Percentiles rank a stretch among this genome's conserved stretches.
These are phyloP conservation scores for Cepaea nemoralis DNA, from an alignment of 1,140 invertebrate species.

Conservation along the genomic window DNA sequence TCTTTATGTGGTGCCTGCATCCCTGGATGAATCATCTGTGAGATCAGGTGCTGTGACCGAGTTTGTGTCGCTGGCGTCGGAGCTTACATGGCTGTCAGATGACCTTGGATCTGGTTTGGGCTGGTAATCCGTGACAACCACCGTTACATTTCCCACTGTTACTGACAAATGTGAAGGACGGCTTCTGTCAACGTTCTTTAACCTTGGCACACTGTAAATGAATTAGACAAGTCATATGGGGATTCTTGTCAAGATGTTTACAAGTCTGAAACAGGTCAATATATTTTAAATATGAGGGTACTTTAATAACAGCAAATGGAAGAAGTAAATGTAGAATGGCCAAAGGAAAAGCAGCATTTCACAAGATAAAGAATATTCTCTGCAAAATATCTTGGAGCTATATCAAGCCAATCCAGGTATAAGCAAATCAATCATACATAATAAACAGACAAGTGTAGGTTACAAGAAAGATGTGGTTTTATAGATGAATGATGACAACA, in stretches of 20 bases:
- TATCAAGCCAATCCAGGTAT: too few relatives aligned
- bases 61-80: conserved; percentile 59
- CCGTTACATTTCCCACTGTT: conserved; percentile 95
- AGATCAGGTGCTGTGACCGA: conserved; percentile 44
- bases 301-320: too few relatives aligned
- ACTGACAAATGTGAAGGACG: conserved; percentile 91
- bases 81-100: conserved; percentile 55
- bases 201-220: conserved; percentile 76
- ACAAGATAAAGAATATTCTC: too few relatives aligned
- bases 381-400: too few relatives aligned
- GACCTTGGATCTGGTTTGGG: conserved; percentile 77
- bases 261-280: too few relatives aligned
- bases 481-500: too few relatives aligned
- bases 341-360: too few relatives aligned
- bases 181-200: conserved; percentile 91
- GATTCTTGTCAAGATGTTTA: background rate
- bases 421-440: too few relatives aligned
- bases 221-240: conserved; percentile 1
- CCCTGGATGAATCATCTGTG: conserved; percentile 36
- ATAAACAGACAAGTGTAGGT: too few relatives aligned
- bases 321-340: too few relatives aligned
- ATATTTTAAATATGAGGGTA: too few relatives aligned
- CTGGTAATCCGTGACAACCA: conserved; percentile 96
- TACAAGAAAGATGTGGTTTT: too few relatives aligned
- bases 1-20: conserved; percentile 28